Evolutionary conservation across 1,140 invertebrate genomes (phyloP).

Genomic region (Lordiphosa mommai): DNA sequence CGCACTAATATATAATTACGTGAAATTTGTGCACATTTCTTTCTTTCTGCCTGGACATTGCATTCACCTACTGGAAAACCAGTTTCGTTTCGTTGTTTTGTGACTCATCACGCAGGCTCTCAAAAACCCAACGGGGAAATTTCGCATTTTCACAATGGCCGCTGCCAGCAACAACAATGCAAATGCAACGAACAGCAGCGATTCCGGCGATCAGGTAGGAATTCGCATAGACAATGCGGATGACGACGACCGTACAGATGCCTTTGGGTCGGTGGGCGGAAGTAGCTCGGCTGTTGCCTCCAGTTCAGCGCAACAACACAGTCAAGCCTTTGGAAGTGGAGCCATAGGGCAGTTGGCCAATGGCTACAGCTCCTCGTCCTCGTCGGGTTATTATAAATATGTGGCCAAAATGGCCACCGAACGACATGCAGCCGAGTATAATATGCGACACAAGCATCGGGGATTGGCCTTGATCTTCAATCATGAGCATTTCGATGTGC

Average conservation of each 20-base stretch:
- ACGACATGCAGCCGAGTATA: slow-evolving; percentile 88
- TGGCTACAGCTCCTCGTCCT: slow-evolving; percentile 45
- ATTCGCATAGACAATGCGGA: slow-evolving; percentile 36
- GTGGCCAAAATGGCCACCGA: slow-evolving; percentile 84
- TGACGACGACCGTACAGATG: slow-evolving; percentile 62
- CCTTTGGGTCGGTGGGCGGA: slow-evolving; percentile 52
- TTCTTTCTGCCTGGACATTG: slow-evolving; percentile 1
- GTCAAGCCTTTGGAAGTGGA: slow-evolving; percentile 42
- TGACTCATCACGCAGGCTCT: slow-evolving; percentile 60
- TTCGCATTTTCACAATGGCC: slow-evolving; percentile 46
- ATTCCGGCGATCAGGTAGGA: slow-evolving; percentile 64
- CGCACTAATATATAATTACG: not conserved
- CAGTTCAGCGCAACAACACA: slow-evolving; percentile 18
- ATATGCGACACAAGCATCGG: slow-evolving; percentile 91
- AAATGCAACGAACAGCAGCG: slow-evolving; percentile 28
- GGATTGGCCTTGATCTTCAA: slow-evolving; percentile 95
- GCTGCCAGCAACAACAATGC: slow-evolving; percentile 16
- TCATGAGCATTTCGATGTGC: slow-evolving; percentile 88
- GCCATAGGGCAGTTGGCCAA: slow-evolving; percentile 71
- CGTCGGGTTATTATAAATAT: slow-evolving; percentile 52
- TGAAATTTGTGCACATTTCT: slow-evolving; percentile 9
- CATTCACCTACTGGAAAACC: slow-evolving; percentile 9
- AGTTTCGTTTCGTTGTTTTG: slow-evolving; percentile 19
- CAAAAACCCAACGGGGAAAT: slow-evolving; percentile 7
- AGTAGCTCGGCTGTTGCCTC: slow-evolving; percentile 3